Evolutionary conservation across 2,888 invertebrate species (phyloP).

Genomic region (Limnephilus auricula): DNA sequence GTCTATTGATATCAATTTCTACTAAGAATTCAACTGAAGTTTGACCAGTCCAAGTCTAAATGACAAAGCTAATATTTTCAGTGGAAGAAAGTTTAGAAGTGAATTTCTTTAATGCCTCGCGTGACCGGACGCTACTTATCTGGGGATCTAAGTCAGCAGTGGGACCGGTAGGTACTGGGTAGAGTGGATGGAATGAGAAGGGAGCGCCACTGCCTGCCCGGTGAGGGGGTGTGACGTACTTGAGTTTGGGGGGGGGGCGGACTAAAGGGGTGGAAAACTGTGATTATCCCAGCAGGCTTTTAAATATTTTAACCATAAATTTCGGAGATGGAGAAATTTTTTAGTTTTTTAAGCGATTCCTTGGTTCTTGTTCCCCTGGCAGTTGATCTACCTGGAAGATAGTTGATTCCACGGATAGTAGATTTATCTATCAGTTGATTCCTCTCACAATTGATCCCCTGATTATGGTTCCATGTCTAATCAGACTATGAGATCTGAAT

Average conservation of each 20-base stretch:
- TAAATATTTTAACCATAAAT: too few relatives aligned
- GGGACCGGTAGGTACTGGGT: neutral
- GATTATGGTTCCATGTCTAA: too few relatives aligned
- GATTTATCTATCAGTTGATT: too few relatives aligned
- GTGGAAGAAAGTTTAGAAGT: neutral
- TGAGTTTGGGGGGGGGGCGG: neutral
- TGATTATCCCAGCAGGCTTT: too few relatives aligned
- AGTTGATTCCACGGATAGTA: too few relatives aligned
- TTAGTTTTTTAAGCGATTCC: too few relatives aligned
- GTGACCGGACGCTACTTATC: constrained; percentile 28
- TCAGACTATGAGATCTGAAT: too few relatives aligned
- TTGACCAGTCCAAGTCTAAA: neutral
- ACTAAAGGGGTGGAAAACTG: neutral
- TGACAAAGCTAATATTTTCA: neutral
- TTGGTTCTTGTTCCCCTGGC: too few relatives aligned
- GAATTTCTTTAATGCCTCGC: neutral
- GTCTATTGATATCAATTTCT: neutral
- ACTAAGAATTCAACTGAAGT: neutral
- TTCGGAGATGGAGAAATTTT: too few relatives aligned
- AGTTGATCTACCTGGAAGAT: too few relatives aligned
- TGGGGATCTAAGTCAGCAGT: neutral
- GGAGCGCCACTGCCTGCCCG: neutral
- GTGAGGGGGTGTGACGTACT: neutral
- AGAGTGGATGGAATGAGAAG: neutral
- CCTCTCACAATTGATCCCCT: too few relatives aligned